Base-by-base conservation (phyloP, 2,797 vertebrate species). In the Gobionotothen gibberifrons region DNA sequence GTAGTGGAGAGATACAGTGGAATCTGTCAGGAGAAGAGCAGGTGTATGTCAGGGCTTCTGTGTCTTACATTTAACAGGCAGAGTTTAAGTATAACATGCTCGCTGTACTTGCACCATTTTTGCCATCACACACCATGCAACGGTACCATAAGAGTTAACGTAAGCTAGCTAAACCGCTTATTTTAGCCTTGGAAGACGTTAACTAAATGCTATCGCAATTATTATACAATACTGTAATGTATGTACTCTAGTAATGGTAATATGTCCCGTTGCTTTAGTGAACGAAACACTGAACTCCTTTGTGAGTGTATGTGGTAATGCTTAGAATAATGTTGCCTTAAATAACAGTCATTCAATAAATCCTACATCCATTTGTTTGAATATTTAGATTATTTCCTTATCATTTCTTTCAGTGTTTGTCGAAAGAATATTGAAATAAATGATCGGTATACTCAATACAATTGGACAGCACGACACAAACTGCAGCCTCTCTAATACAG, bases 141-240 rank as follows among this genome's bases (percentile, higher is more conserved):
- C n/a, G 43, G 55, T 46, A 51, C 60, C 26, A 47, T 49, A 39
- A 22, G 13, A 9, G 9, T 49, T 3, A 22, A 32, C 9, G 44
- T 46, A 14, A 22, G 32, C 4, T 43, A 60, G 43, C 63, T 2
- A 36, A 11, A 49, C 46, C 2, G 55, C n/a, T 16, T n/a, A 9
- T 62, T 43, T 10, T 40, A 48, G 71, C 46, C 11, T 51, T 32
- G 44, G 40, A 11, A 62, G 44, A 66, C 47, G 71, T 69, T 32
- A 55, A 55, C 2, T 17, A 22, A 16, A 5, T 49, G 4, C 2
- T 46, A 2, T 42, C 19, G 29, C 40, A 40, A 36, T 48, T 9
- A 22, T 13, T 9, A 4, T 0, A 11, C 10, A 0, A 32, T 19
- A 26, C 9, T 58, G 0, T 5, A 19, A 17, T 36, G 17, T 29